Evolutionary conservation across 2,888 invertebrate species (phyloP).

Genomic region (Deilephila porcellus): DNA sequence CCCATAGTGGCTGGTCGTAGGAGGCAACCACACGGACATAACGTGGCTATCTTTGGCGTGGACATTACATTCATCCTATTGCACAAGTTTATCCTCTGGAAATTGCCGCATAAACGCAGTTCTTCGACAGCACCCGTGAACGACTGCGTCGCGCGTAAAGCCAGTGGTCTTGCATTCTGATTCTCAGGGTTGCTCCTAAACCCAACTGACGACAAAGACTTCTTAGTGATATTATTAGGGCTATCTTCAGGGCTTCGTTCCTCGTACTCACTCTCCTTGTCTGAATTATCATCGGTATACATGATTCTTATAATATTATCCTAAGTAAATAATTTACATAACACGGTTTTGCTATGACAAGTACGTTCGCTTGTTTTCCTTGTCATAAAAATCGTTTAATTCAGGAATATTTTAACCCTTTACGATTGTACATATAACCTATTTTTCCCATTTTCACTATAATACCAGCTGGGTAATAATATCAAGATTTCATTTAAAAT

Average conservation of each 20-base stretch:
- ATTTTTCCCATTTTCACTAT: no score
- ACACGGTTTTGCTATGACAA: slow-evolving; percentile 53
- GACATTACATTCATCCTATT: slow-evolving; percentile 64
- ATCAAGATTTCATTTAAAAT: no score
- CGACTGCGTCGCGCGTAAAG: slow-evolving; percentile 76
- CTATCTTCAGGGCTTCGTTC: slow-evolving; percentile 67
- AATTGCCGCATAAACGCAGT: slow-evolving; percentile 66
- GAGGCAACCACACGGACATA: slow-evolving; percentile 79
- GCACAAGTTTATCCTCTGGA: slow-evolving; percentile 69
- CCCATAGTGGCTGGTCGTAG: slow-evolving; percentile 64
- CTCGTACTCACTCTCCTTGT: slow-evolving; percentile 76
- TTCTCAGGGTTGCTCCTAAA: slow-evolving; percentile 70
- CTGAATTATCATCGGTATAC: slow-evolving; percentile 76
- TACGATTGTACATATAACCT: no score
- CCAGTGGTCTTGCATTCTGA: slow-evolving; percentile 66
- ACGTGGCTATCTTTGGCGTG: slow-evolving; percentile 59
- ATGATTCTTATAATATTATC: slow-evolving; percentile 54
- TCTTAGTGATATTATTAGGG: slow-evolving; percentile 70
- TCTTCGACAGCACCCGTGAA: slow-evolving; percentile 77
- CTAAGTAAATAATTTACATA: slow-evolving; percentile 25
- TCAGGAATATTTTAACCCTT: background rate
- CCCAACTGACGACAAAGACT: slow-evolving; percentile 75
- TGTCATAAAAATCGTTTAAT: background rate
- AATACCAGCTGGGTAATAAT: no score
- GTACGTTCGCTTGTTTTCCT: slow-evolving; percentile 57